Base-by-base conservation (phyloP, 2,888 invertebrate species). In the Stenichneumon culpator region DNA sequence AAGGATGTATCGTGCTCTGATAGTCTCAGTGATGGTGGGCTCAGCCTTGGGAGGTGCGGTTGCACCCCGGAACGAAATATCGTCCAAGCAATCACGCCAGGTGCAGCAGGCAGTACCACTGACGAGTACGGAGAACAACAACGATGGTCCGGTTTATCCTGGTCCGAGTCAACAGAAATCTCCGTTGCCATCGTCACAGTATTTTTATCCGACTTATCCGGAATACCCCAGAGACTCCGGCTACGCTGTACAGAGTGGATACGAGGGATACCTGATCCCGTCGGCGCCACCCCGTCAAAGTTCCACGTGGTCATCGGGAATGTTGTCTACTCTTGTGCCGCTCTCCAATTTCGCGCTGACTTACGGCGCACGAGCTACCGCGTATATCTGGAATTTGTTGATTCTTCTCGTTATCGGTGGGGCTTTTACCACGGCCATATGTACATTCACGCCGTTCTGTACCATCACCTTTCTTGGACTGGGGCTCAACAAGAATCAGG, bases 371-470 rank as follows among this genome's bases (percentile, higher is more conserved):
- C 86, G 87, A n/a, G 75, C 87, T 22, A 86, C 89, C 0, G 47
- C 68, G 2, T 88, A 86, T 25, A 3, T 89, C 1, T 74, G 89
- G 32, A 86, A 89, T 16, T 73, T 89, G 6, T 19, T 89, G 0
- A 39, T 90, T 9, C 91, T 95, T 5, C 89, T 96, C 4, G 79
- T 95, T 5, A 91, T 96, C 73, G 95, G 96, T 3, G 94, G 95
- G n/a, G 91, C 95, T 7, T 93, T 96, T 3, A 94, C 95, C 0
- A 94, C 95, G 0, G 95, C 95, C 0, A 93, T 96, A 0, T 97
- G 96, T 90, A 94, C 95, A 0, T 95, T 96, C 86, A 96, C 96
- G 0, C 95, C 96, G 9, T 89, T 96, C 19, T 97, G 96, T 90
- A 94, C 94, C 3, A 95, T 96, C 78, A 94, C 94, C 0, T 96